These are phyloP conservation scores for Corydoras sp. DNA, from an alignment of 2,113 vertebrate species.

Conservation along the genomic window DNA sequence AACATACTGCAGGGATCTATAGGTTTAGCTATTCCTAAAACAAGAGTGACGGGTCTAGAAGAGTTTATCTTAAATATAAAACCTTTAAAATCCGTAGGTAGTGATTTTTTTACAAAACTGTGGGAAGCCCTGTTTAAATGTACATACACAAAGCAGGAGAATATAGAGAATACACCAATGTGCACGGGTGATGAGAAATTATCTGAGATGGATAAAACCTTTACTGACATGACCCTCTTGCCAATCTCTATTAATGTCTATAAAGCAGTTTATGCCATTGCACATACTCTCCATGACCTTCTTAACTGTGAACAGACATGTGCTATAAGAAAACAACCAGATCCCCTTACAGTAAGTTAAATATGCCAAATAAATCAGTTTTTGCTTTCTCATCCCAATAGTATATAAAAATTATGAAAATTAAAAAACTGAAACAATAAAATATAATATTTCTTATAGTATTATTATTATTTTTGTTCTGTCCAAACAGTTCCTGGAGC, in stretches of 20 bases:
- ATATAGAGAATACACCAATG: background rate
- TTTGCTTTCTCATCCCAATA: no score
- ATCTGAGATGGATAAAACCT: constrained; percentile 41
- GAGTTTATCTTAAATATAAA: constrained; percentile 59
- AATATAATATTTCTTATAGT: background rate
- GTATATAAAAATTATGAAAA: no score
- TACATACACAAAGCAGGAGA: constrained; percentile 15
- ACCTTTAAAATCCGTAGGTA: constrained; percentile 29
- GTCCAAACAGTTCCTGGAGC: constrained; percentile 54
- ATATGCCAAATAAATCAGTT: no score
- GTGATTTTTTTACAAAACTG: constrained; percentile 38
- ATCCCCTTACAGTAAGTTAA: constrained; percentile 26
- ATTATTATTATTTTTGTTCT: background rate
- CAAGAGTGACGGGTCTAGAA: constrained; percentile 51
- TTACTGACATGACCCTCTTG: constrained; percentile 48
- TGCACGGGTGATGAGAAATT: constrained; percentile 46
- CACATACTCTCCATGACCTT: constrained; percentile 45
- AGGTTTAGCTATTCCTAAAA: constrained; percentile 59
- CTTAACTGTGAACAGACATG: constrained; percentile 33
- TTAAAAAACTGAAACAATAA: no score
- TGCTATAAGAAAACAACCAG: constrained; percentile 18
- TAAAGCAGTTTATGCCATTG: constrained; percentile 48
- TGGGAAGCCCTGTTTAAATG: constrained; percentile 47
- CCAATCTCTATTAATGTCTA: constrained; percentile 49
- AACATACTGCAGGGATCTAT: constrained; percentile 59